A percentile compares a stretch with the other conserved stretches of the same genome.
phyloP scores from a whole-genome alignment of 2,797 vertebrate species.

The Rhyacichthys aspro region DNA sequence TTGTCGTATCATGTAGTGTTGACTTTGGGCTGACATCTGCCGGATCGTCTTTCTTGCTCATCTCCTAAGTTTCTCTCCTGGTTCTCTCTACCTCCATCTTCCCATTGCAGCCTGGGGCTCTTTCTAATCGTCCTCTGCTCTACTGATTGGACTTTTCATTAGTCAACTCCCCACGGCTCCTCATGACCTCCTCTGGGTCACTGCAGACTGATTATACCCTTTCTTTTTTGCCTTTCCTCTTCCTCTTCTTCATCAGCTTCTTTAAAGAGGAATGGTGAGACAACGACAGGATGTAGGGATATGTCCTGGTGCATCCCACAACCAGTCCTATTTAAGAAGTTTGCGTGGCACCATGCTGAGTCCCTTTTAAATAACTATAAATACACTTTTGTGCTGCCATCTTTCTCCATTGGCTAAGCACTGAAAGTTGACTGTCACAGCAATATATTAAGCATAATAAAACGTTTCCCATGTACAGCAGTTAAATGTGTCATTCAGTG shows the following conservation, averaged over 20 bases:
- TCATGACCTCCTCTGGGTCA: slow-evolving; percentile 78
- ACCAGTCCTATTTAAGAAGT: slow-evolving; percentile 20
- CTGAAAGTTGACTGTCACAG: no score
- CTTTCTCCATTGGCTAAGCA: slow-evolving; percentile 13
- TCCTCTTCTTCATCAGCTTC: slow-evolving; percentile 51
- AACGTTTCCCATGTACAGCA: slow-evolving; percentile 20
- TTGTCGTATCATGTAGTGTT: slow-evolving; percentile 27
- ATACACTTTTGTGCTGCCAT: slow-evolving; percentile 10
- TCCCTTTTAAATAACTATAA: slow-evolving; percentile 16
- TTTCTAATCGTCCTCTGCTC: slow-evolving; percentile 75
- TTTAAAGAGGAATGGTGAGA: slow-evolving; percentile 51
- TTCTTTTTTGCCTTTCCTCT: slow-evolving; percentile 37
- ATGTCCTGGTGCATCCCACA: slow-evolving; percentile 31
- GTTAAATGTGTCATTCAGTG: slow-evolving; percentile 32
- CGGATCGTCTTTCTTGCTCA: slow-evolving; percentile 42
- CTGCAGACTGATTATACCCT: slow-evolving; percentile 76
- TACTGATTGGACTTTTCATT: slow-evolving; percentile 82
- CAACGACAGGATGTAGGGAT: slow-evolving; percentile 24
- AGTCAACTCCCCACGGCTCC: slow-evolving; percentile 76
- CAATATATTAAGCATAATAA: no score
- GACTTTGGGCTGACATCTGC: slow-evolving; percentile 24
- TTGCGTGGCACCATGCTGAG: slow-evolving; percentile 28
- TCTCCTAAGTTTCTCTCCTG: slow-evolving; percentile 52
- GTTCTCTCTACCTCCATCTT: slow-evolving; percentile 57
- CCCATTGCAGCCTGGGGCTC: slow-evolving; percentile 71